phyloP scores from a whole-genome alignment of 2,113 vertebrate genomes.

The Helogale parvula region DNA sequence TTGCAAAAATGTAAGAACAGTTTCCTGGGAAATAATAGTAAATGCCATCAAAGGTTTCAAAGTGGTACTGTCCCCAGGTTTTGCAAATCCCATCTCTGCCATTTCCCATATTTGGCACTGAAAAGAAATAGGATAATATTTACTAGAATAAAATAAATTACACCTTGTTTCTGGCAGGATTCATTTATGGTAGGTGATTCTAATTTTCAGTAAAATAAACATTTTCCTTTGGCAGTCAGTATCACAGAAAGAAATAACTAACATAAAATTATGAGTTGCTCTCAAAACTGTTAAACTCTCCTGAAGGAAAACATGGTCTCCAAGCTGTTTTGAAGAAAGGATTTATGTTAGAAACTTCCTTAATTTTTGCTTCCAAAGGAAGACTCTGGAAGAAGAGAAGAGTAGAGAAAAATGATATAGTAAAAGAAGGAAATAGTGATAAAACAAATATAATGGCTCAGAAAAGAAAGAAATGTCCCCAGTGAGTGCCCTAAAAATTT shows the following conservation, averaged over 20 bases:
- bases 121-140: conserved; percentile 64
- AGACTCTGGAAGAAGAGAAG: neutral
- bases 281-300: conserved; percentile 16
- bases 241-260: neutral
- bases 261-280: neutral
- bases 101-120: conserved; percentile 96
- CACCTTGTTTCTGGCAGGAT: neutral
- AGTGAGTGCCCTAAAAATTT: neutral
- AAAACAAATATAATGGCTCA: neutral
- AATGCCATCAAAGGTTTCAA: conserved; percentile 98
- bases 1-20: conserved; percentile 97
- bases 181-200: neutral
- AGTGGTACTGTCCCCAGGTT: conserved; percentile 97
- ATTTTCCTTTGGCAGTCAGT: neutral
- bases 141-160: conserved; percentile 29
- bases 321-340: neutral
- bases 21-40: conserved; percentile 98
- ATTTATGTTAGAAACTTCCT: neutral
- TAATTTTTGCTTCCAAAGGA: conserved; percentile 2
- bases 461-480: neutral
- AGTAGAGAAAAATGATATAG: neutral
- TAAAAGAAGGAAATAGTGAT: neutral
- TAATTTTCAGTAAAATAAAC: conserved; percentile 8
- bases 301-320: neutral
- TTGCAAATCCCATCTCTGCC: conserved; percentile 97